Evolutionary conservation across 2,113 vertebrate genomes (phyloP), one percentile per base, ranked within the genome.

Genomic region (Mirounga angustirostris): DNA sequence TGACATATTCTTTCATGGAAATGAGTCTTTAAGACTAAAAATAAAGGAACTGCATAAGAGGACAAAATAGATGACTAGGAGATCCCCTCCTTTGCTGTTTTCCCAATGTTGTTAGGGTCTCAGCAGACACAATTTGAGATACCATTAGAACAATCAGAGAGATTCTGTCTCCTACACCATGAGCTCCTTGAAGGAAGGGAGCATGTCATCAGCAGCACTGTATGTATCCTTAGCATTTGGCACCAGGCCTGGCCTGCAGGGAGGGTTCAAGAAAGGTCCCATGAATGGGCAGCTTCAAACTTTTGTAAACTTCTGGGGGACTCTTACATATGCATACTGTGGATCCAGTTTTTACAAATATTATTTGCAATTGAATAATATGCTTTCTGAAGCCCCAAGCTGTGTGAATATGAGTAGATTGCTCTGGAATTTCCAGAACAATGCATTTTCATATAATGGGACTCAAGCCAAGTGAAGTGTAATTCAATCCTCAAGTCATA

Each of bases 11-110:
- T 82, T 74, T 89, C 26, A 82, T 46, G 11, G n/a, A 95, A 94
- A 92, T 92, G 28, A 87, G 24, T 58, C 30, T 79, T 90, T 91
- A 50, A 88, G n/a, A 65, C 30, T 65, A 74, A 95, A 96, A 88
- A 87, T 71, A 73, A 82, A 94, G 50, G 36, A 89, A 82, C 22
- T 82, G 0, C 74, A 74, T 87, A 92, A 46, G 22, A 89, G 79
- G 67, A 81, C 26, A 50, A 78, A 95, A 96, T 56, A 33, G 10
- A 73, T 90, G 18, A 46, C 5, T 73, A 89, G 28, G 50, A 76
- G 16, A 58, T 80, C 26, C 18, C 8, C 19, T 80, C 13, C 19
- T 82, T 78, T 88, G 8, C 24, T 28, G 12, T 82, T 93, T 83
- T 74, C 30, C 30, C 54, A 86, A 85, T 82, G 28, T 61, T 88